phyloP scores from a whole-genome alignment of 2,888 invertebrate genomes.

The Spisula subtruncata region DNA sequence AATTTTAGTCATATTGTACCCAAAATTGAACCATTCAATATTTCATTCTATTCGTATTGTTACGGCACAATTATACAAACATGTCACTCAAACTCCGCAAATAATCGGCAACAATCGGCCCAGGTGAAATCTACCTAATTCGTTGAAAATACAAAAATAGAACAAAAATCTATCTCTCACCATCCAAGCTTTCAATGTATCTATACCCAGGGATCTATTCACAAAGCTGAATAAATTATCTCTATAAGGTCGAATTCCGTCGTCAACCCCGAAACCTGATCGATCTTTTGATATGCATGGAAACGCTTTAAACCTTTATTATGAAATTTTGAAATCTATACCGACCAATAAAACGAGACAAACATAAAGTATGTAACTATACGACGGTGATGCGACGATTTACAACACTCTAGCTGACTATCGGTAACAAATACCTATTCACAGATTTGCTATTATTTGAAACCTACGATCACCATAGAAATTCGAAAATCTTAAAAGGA shows the following conservation, averaged over 20 bases:
- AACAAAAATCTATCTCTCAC: background rate
- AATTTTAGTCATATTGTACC: too few species aligned
- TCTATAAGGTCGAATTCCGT: slow-evolving; percentile 69
- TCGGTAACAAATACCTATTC: slow-evolving; percentile 30
- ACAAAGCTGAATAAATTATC: slow-evolving; percentile 52
- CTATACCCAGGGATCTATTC: slow-evolving; percentile 36
- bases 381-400: background rate
- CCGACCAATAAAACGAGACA: slow-evolving; percentile 22
- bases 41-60: background rate
- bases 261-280: slow-evolving; percentile 70
- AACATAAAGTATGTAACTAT: slow-evolving; percentile 8
- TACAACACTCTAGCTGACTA: slow-evolving; percentile 8
- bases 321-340: slow-evolving; percentile 69
- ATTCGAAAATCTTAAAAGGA: slow-evolving; percentile 47
- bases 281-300: slow-evolving; percentile 73
- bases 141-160: background rate
- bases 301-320: slow-evolving; percentile 67
- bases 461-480: slow-evolving; percentile 47
- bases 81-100: background rate
- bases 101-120: background rate
- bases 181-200: slow-evolving; percentile 36
- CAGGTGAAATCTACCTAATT: slow-evolving; percentile 8
- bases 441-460: slow-evolving; percentile 38
- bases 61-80: background rate
- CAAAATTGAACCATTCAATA: background rate